Base-by-base conservation (phyloP, 2,113 vertebrate genomes). In the Chauna torquata region DNA sequence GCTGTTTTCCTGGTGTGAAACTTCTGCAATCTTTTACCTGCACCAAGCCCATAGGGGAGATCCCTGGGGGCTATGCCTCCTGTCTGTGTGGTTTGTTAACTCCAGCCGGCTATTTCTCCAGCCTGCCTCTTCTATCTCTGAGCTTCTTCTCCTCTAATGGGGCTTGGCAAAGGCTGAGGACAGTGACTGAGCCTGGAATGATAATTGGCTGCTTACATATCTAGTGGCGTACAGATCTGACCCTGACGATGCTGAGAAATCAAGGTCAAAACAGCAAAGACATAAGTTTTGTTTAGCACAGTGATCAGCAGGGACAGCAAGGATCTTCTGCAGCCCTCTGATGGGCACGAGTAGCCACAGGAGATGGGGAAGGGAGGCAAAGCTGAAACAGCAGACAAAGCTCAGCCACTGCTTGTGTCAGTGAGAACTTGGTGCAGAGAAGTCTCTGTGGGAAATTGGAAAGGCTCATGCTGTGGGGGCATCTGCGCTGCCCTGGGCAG, bases 131-230 rank as follows among this genome's bases (percentile, higher is more conserved):
- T 92, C 90, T 82, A 61, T 93, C 92, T 75, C 58, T 1, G 0
- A 70, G 66, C 47, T 88, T 58, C 38, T 61, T 52, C 76, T 70
- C 82, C 52, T 92, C 82, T 97, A 96, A 96, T 88, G 79, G 96
- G 85, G 42, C 85, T 86, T 81, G 76, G 85, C 59, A 90, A 68
- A 83, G 87, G 94, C 90, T 90, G 84, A 62, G 87, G 89, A 80
- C 55, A 32, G 78, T 45, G 90, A 4, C 82, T 86, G 87, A 95
- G 94, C 89, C 93, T 38, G 82, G 82, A 92, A 91, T 92, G 92
- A 89, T 94, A 96, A 97, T 85, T 95, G 94, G 69, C 86, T 92
- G 92, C 91, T 94, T 95, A 79, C 82, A 81, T 81, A 90, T 66
- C 95, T 88, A 44, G 66, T 3, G 3, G 78, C 77, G 66, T 45